phyloP scores from a whole-genome alignment of 2,113 vertebrate species.

The Corydoras maculifer region DNA sequence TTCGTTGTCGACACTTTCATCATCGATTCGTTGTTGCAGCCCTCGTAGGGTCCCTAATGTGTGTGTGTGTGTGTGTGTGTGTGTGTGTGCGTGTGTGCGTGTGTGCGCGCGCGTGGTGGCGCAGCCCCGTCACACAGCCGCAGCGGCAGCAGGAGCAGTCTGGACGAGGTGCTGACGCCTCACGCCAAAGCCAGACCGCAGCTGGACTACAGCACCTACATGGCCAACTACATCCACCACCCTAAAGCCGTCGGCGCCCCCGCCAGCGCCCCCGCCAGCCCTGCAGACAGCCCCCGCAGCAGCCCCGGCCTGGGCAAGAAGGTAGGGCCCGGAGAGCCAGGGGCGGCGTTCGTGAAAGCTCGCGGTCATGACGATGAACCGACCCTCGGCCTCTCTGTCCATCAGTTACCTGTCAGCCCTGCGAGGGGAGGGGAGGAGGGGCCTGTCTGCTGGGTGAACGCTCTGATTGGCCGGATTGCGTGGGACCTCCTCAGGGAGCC shows the following conservation, averaged over 20 bases:
- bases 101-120: no score
- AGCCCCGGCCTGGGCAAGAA: conserved; percentile 84
- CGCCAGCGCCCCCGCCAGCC: conserved; percentile 71
- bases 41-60: no score
- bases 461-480: conserved; percentile 88
- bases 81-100: no score
- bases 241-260: conserved; percentile 65
- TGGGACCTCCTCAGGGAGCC: conserved; percentile 98
- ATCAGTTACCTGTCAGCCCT: conserved; percentile 66
- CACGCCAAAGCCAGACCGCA: conserved; percentile 63
- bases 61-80: no score
- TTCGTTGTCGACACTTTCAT: no score
- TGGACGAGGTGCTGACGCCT: conserved; percentile 78
- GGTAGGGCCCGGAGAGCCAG: conserved; percentile 57
- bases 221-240: conserved; percentile 84
- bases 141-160: conserved; percentile 83
- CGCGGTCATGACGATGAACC: no score
- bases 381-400: neutral
- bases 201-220: conserved; percentile 87
- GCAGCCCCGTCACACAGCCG: conserved; percentile 72
- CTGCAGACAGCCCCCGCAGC: conserved; percentile 76
- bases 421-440: conserved; percentile 68
- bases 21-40: no score
- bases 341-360: no score
- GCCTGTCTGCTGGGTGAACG: conserved; percentile 89